Evolutionary conservation across 2,888 invertebrate genomes (phyloP), one percentile per base, ranked within the genome.

Genomic region (Achlya flavicornis): DNA sequence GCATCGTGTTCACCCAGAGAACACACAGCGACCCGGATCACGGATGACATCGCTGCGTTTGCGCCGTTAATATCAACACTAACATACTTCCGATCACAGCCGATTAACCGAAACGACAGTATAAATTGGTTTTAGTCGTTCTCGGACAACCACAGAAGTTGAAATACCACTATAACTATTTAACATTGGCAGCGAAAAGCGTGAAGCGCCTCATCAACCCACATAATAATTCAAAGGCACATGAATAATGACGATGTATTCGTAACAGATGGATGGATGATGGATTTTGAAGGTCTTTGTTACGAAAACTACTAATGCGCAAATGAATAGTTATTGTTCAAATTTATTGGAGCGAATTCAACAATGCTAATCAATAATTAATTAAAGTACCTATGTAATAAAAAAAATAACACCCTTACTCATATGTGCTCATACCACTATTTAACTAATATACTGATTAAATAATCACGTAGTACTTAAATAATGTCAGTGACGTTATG

Each of bases 21-120:
- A 74, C 26, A 26, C 26, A 26, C 75, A 76, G 66, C 87, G 91
- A 91, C 91, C 91, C 91, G 91, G 91, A 91, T 91, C 86, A 84
- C 85, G 82, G 86, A 85, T 81, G 83, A 83, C 86, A 80, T 82
- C 77, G 79, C 78, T 74, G 73, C 68, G 72, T 71, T 66, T 63
- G 65, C 73, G 80, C 84, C 85, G 85, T 76, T 78, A 80, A 77
- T 72, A 72, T 41, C 41, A 70, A 83, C 69, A 83, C 79, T 86
- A 85, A 86, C 88, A 87, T 77, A 88, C 85, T 85, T 86, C 76
- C 76, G 71, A 71, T 73, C 76, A 74, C 75, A 76, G 72, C 74
- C 76, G 76, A 72, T 76, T 68, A 73, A 75, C 73, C 66, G 73
- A 75, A 69, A 68, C 62, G 65, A 67, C 67, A 66, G 64, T 61